Base-by-base conservation (phyloP, 2,888 invertebrate genomes). In the Mellilla xanthometata region DNA sequence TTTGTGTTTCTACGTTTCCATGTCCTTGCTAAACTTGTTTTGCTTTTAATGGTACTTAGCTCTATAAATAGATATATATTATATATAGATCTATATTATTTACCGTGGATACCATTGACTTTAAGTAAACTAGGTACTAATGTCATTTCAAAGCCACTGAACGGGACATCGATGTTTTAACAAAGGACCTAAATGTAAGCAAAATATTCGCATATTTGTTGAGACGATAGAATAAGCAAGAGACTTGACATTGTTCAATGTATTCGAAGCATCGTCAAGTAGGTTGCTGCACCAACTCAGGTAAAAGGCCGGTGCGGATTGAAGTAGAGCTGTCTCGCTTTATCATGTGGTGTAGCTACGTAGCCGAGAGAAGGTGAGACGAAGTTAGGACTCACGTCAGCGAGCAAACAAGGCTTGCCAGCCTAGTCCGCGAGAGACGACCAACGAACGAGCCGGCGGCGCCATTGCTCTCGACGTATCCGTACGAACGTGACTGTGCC, bases 391-490 rank as follows among this genome's bases (percentile, higher is more conserved):
- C 70, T 77, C 76, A 76, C 84, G 78, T 79, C 83, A 76, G 74
- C 73, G 72, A 79, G 75, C 81, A 88, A 88, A 87, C 88, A 87
- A 81, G 84, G 78, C 81, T 80, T 74, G 85, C 81, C 82, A 84
- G 85, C 81, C 78, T 83, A 87, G 81, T 79, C 76, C 76, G 73
- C 69, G 76, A 77, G 79, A 76, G 79, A 81, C 80, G 75, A 77
- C 79, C 79, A 80, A 79, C 77, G 76, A 78, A 71, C 78, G 69
- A 74, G 71, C 78, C 77, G 79, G 67, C 61, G 80, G 78, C 87
- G 88, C 82, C 88, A 89, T 89, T 89, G 71, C 85, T 80, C 80
- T 80, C 78, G 72, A 82, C 79, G 85, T 85, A 81, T 79, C 74
- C 81, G 77, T 68, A 80, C 84, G 80, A 76, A 85, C 85, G 86